Evolutionary conservation across 2,888 invertebrate species (phyloP).

Genomic region (Mimas tiliae): DNA sequence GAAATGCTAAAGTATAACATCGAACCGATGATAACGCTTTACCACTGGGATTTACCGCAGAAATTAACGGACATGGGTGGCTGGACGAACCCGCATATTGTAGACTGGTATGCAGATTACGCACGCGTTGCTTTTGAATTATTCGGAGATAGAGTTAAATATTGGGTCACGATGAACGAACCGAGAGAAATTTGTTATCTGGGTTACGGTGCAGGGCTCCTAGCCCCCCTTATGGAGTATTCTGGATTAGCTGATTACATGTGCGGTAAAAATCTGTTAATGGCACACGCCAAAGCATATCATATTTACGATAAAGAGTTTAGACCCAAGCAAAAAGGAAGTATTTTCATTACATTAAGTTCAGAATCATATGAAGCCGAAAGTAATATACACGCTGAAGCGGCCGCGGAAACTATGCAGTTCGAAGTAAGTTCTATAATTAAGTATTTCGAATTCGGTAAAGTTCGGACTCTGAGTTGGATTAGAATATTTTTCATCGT

Average conservation of each 20-base stretch:
- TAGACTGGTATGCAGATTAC: constrained; percentile 76
- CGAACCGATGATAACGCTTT: constrained; percentile 83
- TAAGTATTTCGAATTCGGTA: neutral
- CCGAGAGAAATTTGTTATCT: constrained; percentile 62
- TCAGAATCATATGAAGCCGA: constrained; percentile 68
- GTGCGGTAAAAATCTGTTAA: constrained; percentile 70
- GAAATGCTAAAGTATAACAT: constrained; percentile 85
- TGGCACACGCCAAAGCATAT: constrained; percentile 83
- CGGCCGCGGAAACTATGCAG: constrained; percentile 70
- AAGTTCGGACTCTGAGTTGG: too few relatives aligned
- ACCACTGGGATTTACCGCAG: constrained; percentile 82
- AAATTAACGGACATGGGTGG: constrained; percentile 82
- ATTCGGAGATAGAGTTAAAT: constrained; percentile 75
- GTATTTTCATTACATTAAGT: constrained; percentile 43
- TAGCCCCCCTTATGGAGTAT: constrained; percentile 58
- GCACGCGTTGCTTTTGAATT: constrained; percentile 64
- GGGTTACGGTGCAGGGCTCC: constrained; percentile 66
- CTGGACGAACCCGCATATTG: constrained; percentile 69
- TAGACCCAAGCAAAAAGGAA: constrained; percentile 53
- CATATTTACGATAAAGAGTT: constrained; percentile 78
- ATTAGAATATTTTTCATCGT: too few relatives aligned
- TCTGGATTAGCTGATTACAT: constrained; percentile 72
- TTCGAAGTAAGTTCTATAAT: constrained; percentile 67
- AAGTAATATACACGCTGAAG: constrained; percentile 68
- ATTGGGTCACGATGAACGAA: constrained; percentile 86